These are phyloP conservation scores for Callipepla californica DNA, from an alignment of 2,113 vertebrate genomes.

Conservation along the genomic window DNA sequence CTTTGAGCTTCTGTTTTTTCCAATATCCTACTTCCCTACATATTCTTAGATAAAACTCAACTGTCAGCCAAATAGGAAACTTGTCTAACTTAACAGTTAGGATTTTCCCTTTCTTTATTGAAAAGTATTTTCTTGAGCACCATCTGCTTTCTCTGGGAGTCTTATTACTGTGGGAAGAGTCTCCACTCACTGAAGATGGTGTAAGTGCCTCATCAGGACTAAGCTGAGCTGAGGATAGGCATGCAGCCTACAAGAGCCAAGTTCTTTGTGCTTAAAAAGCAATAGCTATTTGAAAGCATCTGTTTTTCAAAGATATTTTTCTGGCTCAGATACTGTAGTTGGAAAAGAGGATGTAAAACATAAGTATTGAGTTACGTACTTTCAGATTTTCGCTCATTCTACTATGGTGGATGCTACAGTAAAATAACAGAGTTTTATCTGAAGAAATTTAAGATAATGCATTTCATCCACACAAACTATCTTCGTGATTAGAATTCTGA, in stretches of 20 bases:
- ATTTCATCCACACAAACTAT: not conserved
- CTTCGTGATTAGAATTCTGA: not conserved
- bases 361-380: not conserved
- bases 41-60: not conserved
- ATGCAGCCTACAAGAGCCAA: not conserved
- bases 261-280: constrained; percentile 10
- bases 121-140: not conserved
- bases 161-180: not conserved
- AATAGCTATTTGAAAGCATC: not conserved
- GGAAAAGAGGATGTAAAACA: not conserved
- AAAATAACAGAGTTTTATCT: not conserved
- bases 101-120: not conserved
- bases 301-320: not conserved
- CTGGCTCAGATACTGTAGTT: not conserved
- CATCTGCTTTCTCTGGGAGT: not conserved
- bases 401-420: not conserved
- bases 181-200: not conserved
- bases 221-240: not conserved
- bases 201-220: not conserved
- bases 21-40: not conserved
- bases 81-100: not conserved
- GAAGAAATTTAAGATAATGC: not conserved
- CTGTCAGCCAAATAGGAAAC: not conserved
- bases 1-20: not conserved
- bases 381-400: not conserved